A percentile compares a stretch with the other conserved stretches of the same genome.
Evolutionary conservation across 1,140 invertebrate genomes (phyloP).

Genomic region (Trachymyrmex cornetzi): DNA sequence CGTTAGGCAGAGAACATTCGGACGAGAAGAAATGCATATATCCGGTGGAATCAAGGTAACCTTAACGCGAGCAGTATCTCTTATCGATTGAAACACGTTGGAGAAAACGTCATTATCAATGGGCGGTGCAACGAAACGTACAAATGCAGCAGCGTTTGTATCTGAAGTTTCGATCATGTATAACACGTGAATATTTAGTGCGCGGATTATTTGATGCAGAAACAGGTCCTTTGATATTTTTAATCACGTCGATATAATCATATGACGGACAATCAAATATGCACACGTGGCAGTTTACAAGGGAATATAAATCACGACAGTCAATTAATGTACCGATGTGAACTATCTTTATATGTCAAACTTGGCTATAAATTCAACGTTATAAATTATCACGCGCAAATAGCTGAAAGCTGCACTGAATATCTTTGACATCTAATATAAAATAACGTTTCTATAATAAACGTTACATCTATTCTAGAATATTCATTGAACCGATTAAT

Average conservation of each 20-base stretch:
- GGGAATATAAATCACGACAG: slow-evolving; percentile 67
- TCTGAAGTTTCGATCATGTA: not conserved
- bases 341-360: slow-evolving; percentile 61
- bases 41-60: slow-evolving; percentile 37
- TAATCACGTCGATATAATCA: slow-evolving; percentile 24
- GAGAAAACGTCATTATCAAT: slow-evolving; percentile 53
- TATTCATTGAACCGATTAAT: not conserved
- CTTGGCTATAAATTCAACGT: slow-evolving; percentile 65
- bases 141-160: slow-evolving; percentile 3
- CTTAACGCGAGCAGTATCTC: slow-evolving; percentile 35
- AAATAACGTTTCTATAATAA: slow-evolving; percentile 25
- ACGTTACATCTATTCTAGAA: not conserved
- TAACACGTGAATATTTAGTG: slow-evolving; percentile 26
- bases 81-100: slow-evolving; percentile 55
- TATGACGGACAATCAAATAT: slow-evolving; percentile 29
- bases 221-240: slow-evolving; percentile 21
- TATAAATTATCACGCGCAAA: slow-evolving; percentile 34
- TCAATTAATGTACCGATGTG: slow-evolving; percentile 54
- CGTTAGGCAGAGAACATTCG: not conserved
- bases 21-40: slow-evolving; percentile 5
- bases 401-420: not conserved
- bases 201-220: not conserved
- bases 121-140: slow-evolving; percentile 50
- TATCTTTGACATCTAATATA: slow-evolving; percentile 29
- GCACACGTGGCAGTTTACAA: slow-evolving; percentile 43